Percentiles rank a stretch among this genome's conserved stretches.
Conservation (phyloP, 2,888 invertebrate species). For the Halictus ligatus region DNA sequence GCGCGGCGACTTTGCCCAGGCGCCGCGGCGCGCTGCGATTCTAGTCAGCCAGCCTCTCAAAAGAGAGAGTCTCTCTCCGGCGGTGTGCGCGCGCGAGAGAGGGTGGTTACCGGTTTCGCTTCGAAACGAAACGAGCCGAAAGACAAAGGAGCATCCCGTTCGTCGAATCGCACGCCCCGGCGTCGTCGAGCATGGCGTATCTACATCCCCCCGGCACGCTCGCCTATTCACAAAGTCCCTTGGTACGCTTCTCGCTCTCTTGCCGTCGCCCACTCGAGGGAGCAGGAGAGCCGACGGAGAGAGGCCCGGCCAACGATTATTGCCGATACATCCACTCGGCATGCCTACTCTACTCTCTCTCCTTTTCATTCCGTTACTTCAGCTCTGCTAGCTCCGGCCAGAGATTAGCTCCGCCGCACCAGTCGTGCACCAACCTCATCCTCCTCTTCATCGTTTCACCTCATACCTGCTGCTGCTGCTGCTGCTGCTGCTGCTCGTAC, state of each 20-base stretch:
- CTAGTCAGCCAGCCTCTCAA: slow-evolving; percentile 36
- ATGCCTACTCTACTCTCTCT: slow-evolving; percentile 30
- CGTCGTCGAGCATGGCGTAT: slow-evolving; percentile 82
- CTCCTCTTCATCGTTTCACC: not conserved
- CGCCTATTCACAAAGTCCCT: slow-evolving; percentile 73
- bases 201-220: slow-evolving; percentile 79
- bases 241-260: slow-evolving; percentile 52
- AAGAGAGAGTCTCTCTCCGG: slow-evolving; percentile 20
- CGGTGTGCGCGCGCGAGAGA: slow-evolving; percentile 37
- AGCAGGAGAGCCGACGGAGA: slow-evolving; percentile 10
- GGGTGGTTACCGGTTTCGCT: slow-evolving; percentile 59
- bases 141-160: slow-evolving; percentile 83
- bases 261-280: slow-evolving; percentile 43
- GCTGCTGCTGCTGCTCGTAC: not conserved
- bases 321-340: slow-evolving; percentile 80
- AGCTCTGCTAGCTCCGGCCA: slow-evolving; percentile 51
- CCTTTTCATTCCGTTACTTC: slow-evolving; percentile 79
- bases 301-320: slow-evolving; percentile 75
- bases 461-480: not conserved
- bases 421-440: not conserved
- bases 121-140: slow-evolving; percentile 73
- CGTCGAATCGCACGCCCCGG: slow-evolving; percentile 79
- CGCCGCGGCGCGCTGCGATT: slow-evolving; percentile 2
- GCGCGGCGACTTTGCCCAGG: not conserved
- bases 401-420: slow-evolving; percentile 58